Base-by-base conservation (phyloP, 2,113 vertebrate species). In the Ondatra zibethicus region DNA sequence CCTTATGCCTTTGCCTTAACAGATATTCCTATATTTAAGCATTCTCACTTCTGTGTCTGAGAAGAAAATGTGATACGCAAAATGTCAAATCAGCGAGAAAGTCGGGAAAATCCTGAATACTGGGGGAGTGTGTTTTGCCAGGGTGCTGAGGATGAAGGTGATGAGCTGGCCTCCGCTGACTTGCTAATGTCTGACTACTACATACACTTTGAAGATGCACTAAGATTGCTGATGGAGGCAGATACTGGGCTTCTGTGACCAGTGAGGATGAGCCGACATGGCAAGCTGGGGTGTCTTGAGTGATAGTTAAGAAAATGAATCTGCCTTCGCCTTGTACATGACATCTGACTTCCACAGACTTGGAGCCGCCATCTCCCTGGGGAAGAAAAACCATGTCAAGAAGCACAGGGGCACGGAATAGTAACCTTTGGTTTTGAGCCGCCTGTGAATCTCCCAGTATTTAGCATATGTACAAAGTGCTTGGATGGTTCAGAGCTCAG, bases 11-110 rank as follows among this genome's bases (percentile, higher is more conserved):
- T 25, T 66, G 50, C 73, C 78, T 72, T 68, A 25, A 70, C 89
- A 13, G 55, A 66, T 77, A 73, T 94, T 58, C 70, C 88, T 47
- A 21, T 68, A 45, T 92, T 97, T 84, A 66, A 82, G 88, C 39
- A 68, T 97, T 96, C 75, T 97, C 95, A 95, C 72, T 88, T 96
- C 88, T 84, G 16, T 33, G 77, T 89, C 91, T 97, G 95, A 87
- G 95, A 95, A 70, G 88, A 80, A 92, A 88, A 95, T 1, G 73
- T 84, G 88, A 92, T 55, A 75, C 80, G 17, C 93, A 90, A 95
- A 97, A 97, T 97, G 91, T 89, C 93, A 92, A 52, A 63, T 88
- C 84, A 88, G 45, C 25, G 58, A 77, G 85, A 93, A 42, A 88
- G 80, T 81, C 7, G 36, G 55, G 78, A 75, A 66, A 77, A 96